Percentiles rank a stretch among this genome's conserved stretches.
Conservation (phyloP, 1,140 invertebrate species). For the Drosophila pandora region DNA sequence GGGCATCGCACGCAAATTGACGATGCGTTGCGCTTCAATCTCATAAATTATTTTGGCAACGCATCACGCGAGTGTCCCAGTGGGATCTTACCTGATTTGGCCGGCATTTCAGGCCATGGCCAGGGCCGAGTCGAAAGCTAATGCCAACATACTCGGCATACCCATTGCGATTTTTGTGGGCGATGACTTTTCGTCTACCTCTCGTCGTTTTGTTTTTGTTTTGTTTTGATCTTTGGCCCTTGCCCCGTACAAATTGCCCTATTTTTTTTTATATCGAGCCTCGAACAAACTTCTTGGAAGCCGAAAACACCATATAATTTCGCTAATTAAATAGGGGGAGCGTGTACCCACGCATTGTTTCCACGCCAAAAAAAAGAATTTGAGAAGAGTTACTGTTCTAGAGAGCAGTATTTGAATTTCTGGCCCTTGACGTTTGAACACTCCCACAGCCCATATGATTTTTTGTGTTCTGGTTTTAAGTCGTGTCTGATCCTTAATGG, state of each 20-base stretch:
- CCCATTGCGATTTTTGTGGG: constrained; percentile 77
- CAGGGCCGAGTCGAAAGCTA: constrained; percentile 43
- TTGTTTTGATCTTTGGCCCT: constrained; percentile 70
- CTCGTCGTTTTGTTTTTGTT: constrained; percentile 65
- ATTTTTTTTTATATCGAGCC: constrained; percentile 62
- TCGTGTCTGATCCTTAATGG: constrained; percentile 11
- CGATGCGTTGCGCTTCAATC: constrained; percentile 75
- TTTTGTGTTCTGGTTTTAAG: neutral
- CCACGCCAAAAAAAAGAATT: neutral
- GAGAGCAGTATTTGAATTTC: constrained; percentile 31
- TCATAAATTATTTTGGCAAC: constrained; percentile 83
- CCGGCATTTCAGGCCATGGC: constrained; percentile 33
- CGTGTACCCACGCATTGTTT: constrained; percentile 60
- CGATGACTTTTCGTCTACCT: constrained; percentile 76
- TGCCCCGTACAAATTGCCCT: constrained; percentile 70
- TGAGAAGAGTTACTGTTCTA: constrained; percentile 17
- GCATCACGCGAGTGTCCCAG: constrained; percentile 77
- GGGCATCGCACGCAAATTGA: constrained; percentile 75
- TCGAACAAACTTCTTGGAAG: constrained; percentile 69
- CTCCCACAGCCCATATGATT: constrained; percentile 25
- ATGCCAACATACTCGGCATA: constrained; percentile 68
- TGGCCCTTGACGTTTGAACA: constrained; percentile 33
- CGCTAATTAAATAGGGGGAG: constrained; percentile 81
- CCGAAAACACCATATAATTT: constrained; percentile 78
- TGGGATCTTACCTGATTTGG: constrained; percentile 72